Percentiles rank a stretch among this genome's conserved stretches.
These are phyloP conservation scores for Hypocryptadius cinnamomeus DNA, from an alignment of 2,113 vertebrate species.

Conservation along the genomic window DNA sequence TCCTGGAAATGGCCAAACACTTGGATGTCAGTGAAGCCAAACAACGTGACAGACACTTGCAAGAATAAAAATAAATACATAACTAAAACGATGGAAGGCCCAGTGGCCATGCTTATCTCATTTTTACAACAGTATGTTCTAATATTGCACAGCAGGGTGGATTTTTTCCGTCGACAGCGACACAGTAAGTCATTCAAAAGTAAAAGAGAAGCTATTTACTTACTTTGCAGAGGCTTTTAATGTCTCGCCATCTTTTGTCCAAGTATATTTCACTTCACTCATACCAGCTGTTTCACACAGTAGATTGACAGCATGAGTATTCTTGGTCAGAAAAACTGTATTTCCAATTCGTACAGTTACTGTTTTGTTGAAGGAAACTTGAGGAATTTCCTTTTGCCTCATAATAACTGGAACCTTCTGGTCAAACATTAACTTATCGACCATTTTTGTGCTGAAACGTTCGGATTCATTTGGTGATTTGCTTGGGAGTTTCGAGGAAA, in stretches of 20 bases:
- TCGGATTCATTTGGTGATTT: constrained; percentile 63
- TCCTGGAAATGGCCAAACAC: background rate
- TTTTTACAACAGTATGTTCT: background rate
- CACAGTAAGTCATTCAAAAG: background rate
- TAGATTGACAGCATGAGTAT: constrained; percentile 70
- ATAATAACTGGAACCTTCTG: constrained; percentile 65
- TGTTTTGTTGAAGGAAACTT: constrained; percentile 75
- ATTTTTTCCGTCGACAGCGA: background rate
- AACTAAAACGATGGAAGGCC: background rate
- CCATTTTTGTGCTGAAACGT: background rate
- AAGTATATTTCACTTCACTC: constrained; percentile 68
- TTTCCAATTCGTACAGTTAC: constrained; percentile 74
- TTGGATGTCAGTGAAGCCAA: background rate
- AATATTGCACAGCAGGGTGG: background rate
- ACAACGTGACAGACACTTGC: background rate
- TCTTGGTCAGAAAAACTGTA: constrained; percentile 73
- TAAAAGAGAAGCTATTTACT: constrained; percentile 33
- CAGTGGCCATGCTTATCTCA: background rate
- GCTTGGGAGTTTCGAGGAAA: constrained; percentile 18
- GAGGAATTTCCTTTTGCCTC: constrained; percentile 64
- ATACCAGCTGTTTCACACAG: constrained; percentile 67
- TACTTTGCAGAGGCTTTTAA: constrained; percentile 76
- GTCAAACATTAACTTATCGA: constrained; percentile 24
- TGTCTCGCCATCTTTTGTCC: constrained; percentile 81
- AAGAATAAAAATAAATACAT: background rate